Percentiles rank a stretch among this genome's conserved stretches.
These are phyloP conservation scores for Taxidea taxus DNA, from an alignment of 2,113 vertebrate species.

Conservation along the genomic window DNA sequence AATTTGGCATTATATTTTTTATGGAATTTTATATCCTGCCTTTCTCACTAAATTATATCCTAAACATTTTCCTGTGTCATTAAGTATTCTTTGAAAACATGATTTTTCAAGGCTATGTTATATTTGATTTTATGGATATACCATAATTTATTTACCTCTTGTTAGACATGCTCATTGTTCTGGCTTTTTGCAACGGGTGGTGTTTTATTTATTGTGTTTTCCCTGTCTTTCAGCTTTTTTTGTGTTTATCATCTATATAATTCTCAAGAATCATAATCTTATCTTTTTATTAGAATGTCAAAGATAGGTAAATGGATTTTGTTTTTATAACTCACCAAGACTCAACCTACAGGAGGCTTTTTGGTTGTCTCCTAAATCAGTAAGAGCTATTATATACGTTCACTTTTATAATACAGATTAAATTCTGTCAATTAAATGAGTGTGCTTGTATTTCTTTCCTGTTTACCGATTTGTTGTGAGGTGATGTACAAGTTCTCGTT, in stretches of 20 bases:
- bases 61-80: slow-evolving; percentile 26
- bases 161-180: slow-evolving; percentile 51
- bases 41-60: slow-evolving; percentile 40
- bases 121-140: slow-evolving; percentile 61
- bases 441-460: slow-evolving; percentile 57
- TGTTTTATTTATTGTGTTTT: slow-evolving; percentile 69
- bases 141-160: slow-evolving; percentile 62
- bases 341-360: slow-evolving; percentile 44
- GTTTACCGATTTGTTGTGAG: slow-evolving; percentile 27
- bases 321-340: slow-evolving; percentile 64
- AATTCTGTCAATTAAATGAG: slow-evolving; percentile 68
- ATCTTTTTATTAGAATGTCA: slow-evolving; percentile 77
- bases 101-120: slow-evolving; percentile 40
- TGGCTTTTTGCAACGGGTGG: slow-evolving; percentile 49
- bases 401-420: slow-evolving; percentile 66
- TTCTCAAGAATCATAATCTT: slow-evolving; percentile 74
- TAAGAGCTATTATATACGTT: slow-evolving; percentile 52
- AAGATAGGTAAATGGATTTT: slow-evolving; percentile 74
- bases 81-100: slow-evolving; percentile 46
- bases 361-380: slow-evolving; percentile 67
- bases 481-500: slow-evolving; percentile 36
- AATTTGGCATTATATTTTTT: background rate
- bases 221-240: slow-evolving; percentile 59
- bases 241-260: slow-evolving; percentile 71
- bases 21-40: background rate